phyloP scores from a whole-genome alignment of 2,888 invertebrate species.

The Candidula unifasciata region DNA sequence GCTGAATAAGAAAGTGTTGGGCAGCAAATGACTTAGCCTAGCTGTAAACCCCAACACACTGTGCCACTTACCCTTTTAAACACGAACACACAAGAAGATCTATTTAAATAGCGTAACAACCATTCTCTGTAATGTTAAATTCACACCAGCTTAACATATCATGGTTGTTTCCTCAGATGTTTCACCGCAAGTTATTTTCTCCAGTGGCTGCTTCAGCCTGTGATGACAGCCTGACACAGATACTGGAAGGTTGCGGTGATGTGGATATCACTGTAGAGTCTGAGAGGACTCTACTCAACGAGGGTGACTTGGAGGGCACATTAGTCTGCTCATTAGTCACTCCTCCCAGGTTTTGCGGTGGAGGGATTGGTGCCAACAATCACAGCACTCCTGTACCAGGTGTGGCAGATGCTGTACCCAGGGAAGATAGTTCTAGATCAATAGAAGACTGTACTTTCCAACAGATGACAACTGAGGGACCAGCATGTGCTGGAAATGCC shows the following conservation, averaged over 20 bases:
- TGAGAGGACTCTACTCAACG: constrained; percentile 18
- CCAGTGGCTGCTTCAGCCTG: constrained; percentile 3
- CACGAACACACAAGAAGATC: too few relatives aligned
- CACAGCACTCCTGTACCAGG: not conserved
- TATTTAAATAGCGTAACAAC: too few relatives aligned
- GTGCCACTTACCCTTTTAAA: too few relatives aligned
- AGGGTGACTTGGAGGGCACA: not conserved
- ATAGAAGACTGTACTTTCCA: too few relatives aligned
- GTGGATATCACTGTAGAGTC: constrained; percentile 23
- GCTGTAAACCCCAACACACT: too few relatives aligned
- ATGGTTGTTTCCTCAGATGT: not conserved
- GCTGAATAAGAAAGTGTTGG: too few relatives aligned
- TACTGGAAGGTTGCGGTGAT: not conserved
- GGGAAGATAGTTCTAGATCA: too few relatives aligned
- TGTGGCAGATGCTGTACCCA: too few relatives aligned
- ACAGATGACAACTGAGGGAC: too few relatives aligned
- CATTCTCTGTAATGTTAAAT: not conserved
- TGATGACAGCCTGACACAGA: constrained; percentile 36
- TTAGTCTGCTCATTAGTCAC: not conserved
- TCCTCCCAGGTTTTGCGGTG: not conserved
- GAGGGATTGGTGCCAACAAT: too few relatives aligned
- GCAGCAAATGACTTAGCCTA: too few relatives aligned
- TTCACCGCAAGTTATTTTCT: constrained; percentile 42
- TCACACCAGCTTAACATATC: not conserved
- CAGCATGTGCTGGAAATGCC: too few relatives aligned